phyloP scores from a whole-genome alignment of 2,797 vertebrate species.

The Lindbergichthys nudifrons region DNA sequence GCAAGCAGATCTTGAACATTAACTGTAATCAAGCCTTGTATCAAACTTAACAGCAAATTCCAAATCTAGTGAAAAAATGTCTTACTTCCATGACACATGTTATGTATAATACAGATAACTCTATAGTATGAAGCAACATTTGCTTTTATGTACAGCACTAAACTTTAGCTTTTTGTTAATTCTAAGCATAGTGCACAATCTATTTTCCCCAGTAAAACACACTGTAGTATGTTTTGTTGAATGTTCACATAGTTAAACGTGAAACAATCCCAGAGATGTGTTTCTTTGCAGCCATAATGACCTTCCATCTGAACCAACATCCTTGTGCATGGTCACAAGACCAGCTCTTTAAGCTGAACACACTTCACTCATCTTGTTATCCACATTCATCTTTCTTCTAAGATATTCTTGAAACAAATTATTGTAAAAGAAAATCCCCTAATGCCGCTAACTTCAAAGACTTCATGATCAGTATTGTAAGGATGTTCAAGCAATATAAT shows the following conservation, averaged over 20 bases:
- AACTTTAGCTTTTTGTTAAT: constrained; percentile 20
- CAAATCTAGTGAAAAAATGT: not conserved
- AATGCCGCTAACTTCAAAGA: constrained; percentile 31
- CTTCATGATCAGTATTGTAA: constrained; percentile 19
- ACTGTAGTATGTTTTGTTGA: constrained; percentile 11
- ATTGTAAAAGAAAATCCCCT: constrained; percentile 31
- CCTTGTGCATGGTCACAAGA: constrained; percentile 67
- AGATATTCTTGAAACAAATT: constrained; percentile 44
- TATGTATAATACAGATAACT: constrained; percentile 9
- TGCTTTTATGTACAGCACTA: not conserved
- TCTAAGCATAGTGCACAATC: constrained; percentile 13
- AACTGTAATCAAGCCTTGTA: constrained; percentile 20
- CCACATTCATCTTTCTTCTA: constrained; percentile 37
- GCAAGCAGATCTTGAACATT: constrained; percentile 23
- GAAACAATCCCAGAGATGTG: constrained; percentile 43
- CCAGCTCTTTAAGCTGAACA: constrained; percentile 59
- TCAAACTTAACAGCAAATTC: constrained; percentile 13
- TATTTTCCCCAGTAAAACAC: constrained; percentile 11
- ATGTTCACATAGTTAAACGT: constrained; percentile 50
- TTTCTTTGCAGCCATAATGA: constrained; percentile 57
- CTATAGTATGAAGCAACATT: not conserved
- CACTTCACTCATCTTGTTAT: constrained; percentile 56
- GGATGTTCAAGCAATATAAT: constrained; percentile 9
- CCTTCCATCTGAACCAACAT: constrained; percentile 64
- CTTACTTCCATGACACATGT: not conserved